phyloP scores from a whole-genome alignment of 2,888 invertebrate genomes.

The Tinea semifulvella region DNA sequence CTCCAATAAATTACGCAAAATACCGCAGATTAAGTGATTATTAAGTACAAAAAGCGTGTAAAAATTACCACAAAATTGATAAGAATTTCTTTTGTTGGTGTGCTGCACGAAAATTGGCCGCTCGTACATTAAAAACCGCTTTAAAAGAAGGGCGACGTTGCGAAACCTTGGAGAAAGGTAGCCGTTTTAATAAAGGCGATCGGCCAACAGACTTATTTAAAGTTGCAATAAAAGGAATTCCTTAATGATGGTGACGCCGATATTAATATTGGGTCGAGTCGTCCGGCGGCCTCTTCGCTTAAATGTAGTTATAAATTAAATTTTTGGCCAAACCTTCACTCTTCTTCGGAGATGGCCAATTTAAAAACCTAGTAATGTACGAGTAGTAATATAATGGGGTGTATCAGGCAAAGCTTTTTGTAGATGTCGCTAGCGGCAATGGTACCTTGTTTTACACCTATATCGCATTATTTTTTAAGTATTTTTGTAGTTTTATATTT shows the following conservation, averaged over 20 bases:
- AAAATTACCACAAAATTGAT: slow-evolving; percentile 39
- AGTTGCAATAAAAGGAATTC: slow-evolving; percentile 64
- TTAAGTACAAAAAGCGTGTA: slow-evolving; percentile 36
- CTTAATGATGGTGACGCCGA: slow-evolving; percentile 60
- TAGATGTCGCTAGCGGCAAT: too few species aligned
- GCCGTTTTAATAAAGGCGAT: slow-evolving; percentile 52
- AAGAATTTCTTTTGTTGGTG: slow-evolving; percentile 45
- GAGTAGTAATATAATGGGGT: too few species aligned
- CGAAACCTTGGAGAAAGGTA: slow-evolving; percentile 61
- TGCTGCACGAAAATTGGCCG: slow-evolving; percentile 32
- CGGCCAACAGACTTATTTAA: slow-evolving; percentile 57
- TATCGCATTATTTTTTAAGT: too few species aligned
- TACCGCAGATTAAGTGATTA: slow-evolving; percentile 46
- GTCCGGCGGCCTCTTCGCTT: slow-evolving; percentile 40
- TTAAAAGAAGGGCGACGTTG: slow-evolving; percentile 51
- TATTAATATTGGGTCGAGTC: slow-evolving; percentile 56
- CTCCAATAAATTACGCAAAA: slow-evolving; percentile 37
- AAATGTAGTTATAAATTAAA: slow-evolving; percentile 60
- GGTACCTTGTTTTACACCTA: too few species aligned
- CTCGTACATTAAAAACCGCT: slow-evolving; percentile 34
- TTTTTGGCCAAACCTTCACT: slow-evolving; percentile 3
- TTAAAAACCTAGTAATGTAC: too few species aligned
- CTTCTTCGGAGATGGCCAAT: neutral
- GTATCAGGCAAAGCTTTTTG: too few species aligned
- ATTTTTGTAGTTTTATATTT: too few species aligned